Conservation (phyloP, 2,113 vertebrate species). For the Mesembrinibis cayennensis region DNA sequence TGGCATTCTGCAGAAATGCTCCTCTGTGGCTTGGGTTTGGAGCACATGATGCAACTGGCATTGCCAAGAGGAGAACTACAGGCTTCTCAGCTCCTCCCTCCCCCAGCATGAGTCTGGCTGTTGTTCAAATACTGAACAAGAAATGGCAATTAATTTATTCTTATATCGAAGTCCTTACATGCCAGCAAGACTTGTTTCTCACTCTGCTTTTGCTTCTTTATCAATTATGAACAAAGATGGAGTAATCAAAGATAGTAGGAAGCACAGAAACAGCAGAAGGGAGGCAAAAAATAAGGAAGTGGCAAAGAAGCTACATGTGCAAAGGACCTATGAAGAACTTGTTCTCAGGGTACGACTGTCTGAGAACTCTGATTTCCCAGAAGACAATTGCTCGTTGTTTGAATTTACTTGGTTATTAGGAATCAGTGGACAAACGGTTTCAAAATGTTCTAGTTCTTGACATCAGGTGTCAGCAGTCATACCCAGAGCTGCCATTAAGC, state of each 20-base stretch:
- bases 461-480: not conserved
- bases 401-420: not conserved
- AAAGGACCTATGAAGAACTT: not conserved
- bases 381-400: not conserved
- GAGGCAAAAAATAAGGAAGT: not conserved
- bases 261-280: not conserved
- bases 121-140: not conserved
- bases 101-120: not conserved
- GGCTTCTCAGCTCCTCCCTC: not conserved
- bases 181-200: not conserved
- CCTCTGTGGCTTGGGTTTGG: not conserved
- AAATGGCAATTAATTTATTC: not conserved
- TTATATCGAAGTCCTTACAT: not conserved
- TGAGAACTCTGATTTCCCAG: not conserved
- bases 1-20: not conserved
- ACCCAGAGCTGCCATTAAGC: not conserved
- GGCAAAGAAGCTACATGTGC: not conserved
- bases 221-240: not conserved
- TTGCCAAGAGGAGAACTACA: not conserved
- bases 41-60: accelerated
- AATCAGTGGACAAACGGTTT: not conserved
- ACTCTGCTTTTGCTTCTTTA: not conserved
- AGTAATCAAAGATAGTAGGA: not conserved
- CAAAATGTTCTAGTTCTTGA: not conserved
- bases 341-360: not conserved